A percentile compares a stretch with the other conserved stretches of the same genome.
phyloP scores from a whole-genome alignment of 2,888 invertebrate genomes.

The Siphlonurus alternatus region DNA sequence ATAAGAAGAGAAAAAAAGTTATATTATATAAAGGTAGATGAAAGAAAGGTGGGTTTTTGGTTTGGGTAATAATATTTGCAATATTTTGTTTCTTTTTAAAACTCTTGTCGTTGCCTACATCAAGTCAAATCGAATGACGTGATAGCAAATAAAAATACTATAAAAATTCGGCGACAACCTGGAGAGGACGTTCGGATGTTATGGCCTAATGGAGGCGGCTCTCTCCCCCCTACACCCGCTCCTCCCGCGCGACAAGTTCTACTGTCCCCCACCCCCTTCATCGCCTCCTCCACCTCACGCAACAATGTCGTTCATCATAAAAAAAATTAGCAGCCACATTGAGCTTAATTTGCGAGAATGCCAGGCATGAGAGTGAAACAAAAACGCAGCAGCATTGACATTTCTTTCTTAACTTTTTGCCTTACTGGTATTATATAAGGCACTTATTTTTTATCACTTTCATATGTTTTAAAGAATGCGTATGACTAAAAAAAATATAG shows the following conservation, averaged over 20 bases:
- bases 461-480: too few species aligned
- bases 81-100: neutral
- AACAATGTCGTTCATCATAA: neutral
- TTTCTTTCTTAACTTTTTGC: neutral
- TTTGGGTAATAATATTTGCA: conserved; percentile 2
- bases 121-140: conserved; percentile 1
- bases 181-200: neutral
- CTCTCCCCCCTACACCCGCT: neutral
- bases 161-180: neutral
- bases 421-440: too few species aligned
- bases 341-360: neutral
- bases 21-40: neutral
- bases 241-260: neutral
- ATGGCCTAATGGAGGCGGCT: neutral
- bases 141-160: neutral
- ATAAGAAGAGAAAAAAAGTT: neutral
- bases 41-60: neutral
- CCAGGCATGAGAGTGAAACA: neutral
- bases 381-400: neutral
- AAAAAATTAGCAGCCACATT: neutral
- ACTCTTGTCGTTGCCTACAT: neutral
- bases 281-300: neutral
- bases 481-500: too few species aligned
- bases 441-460: too few species aligned
- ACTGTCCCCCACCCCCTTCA: neutral